These are phyloP conservation scores for Aproaerema taeniolella DNA, from an alignment of 2,888 invertebrate genomes.

Conservation along the genomic window DNA sequence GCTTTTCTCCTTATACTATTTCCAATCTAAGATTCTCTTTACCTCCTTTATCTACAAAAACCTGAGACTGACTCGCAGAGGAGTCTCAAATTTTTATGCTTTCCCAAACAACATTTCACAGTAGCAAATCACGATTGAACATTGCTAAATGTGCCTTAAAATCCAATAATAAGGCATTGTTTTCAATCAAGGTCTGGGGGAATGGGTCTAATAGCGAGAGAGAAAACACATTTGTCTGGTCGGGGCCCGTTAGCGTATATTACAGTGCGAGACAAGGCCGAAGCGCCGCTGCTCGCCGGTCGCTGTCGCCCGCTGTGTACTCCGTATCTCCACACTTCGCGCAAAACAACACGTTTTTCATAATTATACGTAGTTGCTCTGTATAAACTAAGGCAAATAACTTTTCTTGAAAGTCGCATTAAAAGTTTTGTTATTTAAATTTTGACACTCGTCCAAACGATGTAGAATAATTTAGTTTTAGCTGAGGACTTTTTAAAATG, in stretches of 20 bases:
- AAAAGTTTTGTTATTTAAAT: too few species aligned
- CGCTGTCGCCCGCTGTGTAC: conserved; percentile 63
- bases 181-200: conserved; percentile 58
- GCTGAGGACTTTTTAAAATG: too few species aligned
- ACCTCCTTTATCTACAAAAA: conserved; percentile 1
- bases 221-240: conserved; percentile 77
- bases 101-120: neutral
- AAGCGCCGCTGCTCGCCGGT: too few species aligned
- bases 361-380: conserved; percentile 31
- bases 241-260: conserved; percentile 74
- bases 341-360: conserved; percentile 31
- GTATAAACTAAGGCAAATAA: too few species aligned
- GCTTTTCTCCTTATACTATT: conserved; percentile 56
- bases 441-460: too few species aligned
- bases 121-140: neutral
- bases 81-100: neutral
- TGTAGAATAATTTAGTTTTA: too few species aligned
- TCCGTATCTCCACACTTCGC: conserved; percentile 41
- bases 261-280: conserved; percentile 59
- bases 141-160: conserved; percentile 25
- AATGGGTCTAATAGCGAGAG: conserved; percentile 61
- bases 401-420: too few species aligned
- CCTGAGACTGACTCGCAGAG: too few species aligned
- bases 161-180: conserved; percentile 55
- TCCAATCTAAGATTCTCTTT: conserved; percentile 36